Evolutionary conservation across 2,888 invertebrate genomes (phyloP), one percentile per base, ranked within the genome.

Genomic region (Melikaiella ostensackeni): DNA sequence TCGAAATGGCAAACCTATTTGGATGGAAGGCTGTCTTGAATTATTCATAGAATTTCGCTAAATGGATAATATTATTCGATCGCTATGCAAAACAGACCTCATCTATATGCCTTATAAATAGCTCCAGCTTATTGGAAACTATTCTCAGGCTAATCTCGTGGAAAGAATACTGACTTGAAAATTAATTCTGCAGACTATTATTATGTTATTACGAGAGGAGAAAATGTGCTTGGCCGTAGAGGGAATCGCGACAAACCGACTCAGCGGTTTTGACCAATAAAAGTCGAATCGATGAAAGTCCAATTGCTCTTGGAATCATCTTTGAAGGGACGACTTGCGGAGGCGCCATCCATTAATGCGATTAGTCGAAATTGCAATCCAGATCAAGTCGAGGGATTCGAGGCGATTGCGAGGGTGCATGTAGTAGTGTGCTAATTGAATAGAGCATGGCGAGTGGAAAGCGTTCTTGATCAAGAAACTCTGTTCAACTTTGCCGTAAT

Each of bases 341-440:
- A 70, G 70, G 70, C 30, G 70, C 50, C 13, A 70, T 50, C 70
- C 70, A 70, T 33, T 70, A 70, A 70, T 70, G 46, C 50, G 70
- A 50, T 70, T 70, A 50, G 70, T 33, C 46, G 70, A 70, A 70
- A 70, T 70, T 50, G 70, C 70, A 70, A 70, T 70, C 33, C 46
- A 70, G 30, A 50, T 46, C 70, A 70, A 70, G 50, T 50, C 66
- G 27, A 27, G 66, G 46, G 46, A 70, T 70, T 70, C 16, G 30
- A 70, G 19, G n/a, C 11, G 19, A 50, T 46, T 50, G 30, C 46
- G 9, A n/a, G 46, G 46, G n/a, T 70, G 46, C 46, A 70, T 70
- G 50, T 70, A 50, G 70, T 5, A 70, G 70, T 70, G 70, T 50
- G 70, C 50, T 70, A 70, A 70, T 70, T 70, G 70, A 70, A 70